These are phyloP conservation scores for Antechinus stuartii DNA, from an alignment of 2,113 vertebrate species.

Conservation along the genomic window DNA sequence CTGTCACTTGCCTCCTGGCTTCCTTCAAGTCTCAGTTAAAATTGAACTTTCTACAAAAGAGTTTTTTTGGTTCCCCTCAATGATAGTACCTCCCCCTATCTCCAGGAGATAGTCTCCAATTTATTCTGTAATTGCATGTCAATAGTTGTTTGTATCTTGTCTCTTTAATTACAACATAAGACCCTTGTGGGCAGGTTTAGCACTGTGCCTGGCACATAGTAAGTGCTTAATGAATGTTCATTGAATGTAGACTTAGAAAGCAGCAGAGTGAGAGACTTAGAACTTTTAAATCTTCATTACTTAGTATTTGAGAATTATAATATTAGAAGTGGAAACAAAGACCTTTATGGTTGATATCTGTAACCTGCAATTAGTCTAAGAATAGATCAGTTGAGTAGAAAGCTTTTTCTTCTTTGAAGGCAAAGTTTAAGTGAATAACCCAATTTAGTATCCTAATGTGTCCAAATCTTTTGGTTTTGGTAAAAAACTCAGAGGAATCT, in stretches of 20 bases:
- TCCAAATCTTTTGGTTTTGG: background rate
- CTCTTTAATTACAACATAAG: background rate
- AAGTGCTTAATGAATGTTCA: too few species aligned
- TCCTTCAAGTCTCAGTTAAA: background rate
- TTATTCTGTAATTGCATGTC: background rate
- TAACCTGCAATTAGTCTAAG: background rate
- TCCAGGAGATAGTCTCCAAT: background rate
- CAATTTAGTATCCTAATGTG: background rate
- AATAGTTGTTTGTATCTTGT: background rate
- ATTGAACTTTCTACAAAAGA: background rate
- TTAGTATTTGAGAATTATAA: background rate
- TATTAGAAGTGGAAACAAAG: background rate
- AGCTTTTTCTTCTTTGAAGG: background rate
- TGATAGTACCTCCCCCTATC: background rate
- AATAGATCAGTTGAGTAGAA: background rate
- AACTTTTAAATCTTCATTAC: background rate
- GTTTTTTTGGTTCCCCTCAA: background rate
- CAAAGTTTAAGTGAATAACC: background rate
- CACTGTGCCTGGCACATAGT: too few species aligned
- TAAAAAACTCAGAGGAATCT: conserved; percentile 3
- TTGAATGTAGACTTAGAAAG: too few species aligned
- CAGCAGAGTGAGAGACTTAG: background rate
- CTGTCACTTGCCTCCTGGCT: background rate
- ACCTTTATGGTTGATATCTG: background rate
- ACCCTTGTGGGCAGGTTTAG: too few species aligned